These are phyloP conservation scores for Synanthedon vespiformis DNA, from an alignment of 2,888 invertebrate genomes.

Conservation along the genomic window DNA sequence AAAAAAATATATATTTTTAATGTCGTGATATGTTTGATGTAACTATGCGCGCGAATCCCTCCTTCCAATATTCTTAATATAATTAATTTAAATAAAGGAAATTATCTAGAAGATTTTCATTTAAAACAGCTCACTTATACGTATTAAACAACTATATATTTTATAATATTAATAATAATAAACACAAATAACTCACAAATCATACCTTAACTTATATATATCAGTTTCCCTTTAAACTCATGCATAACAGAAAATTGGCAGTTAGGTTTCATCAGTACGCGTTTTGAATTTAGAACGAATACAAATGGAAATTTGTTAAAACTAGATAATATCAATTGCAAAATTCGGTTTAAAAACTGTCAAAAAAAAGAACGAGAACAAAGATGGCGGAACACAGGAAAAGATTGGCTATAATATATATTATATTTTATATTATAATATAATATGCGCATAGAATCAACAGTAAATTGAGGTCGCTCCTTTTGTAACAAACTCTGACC, in stretches of 20 bases:
- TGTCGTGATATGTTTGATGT: conserved; percentile 40
- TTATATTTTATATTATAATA: conserved; percentile 1
- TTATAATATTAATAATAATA: conserved; percentile 51
- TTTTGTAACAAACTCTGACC: conserved; percentile 24
- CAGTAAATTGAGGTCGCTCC: conserved; percentile 37
- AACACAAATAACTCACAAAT: conserved; percentile 60
- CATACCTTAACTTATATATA: conserved; percentile 38
- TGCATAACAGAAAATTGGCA: conserved; percentile 58
- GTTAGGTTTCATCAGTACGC: conserved; percentile 51
- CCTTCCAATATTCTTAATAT: conserved; percentile 48
- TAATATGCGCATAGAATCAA: conserved; percentile 33
- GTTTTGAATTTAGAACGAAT: conserved; percentile 27
- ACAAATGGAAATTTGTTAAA: conserved; percentile 27
- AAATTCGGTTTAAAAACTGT: conserved; percentile 43
- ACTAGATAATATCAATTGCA: conserved; percentile 50
- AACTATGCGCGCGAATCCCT: conserved; percentile 29
- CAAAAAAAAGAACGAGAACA: conserved; percentile 10
- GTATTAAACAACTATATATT: conserved; percentile 34
- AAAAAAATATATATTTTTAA: conserved; percentile 17
- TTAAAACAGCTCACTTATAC: conserved; percentile 51
- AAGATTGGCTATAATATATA: conserved; percentile 29
- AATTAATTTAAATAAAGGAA: conserved; percentile 58
- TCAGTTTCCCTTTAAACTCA: conserved; percentile 13
- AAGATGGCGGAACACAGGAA: conserved; percentile 16
- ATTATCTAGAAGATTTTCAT: conserved; percentile 60